These are phyloP conservation scores for Platerodrilus igneus DNA, from an alignment of 2,888 invertebrate genomes.

Conservation along the genomic window DNA sequence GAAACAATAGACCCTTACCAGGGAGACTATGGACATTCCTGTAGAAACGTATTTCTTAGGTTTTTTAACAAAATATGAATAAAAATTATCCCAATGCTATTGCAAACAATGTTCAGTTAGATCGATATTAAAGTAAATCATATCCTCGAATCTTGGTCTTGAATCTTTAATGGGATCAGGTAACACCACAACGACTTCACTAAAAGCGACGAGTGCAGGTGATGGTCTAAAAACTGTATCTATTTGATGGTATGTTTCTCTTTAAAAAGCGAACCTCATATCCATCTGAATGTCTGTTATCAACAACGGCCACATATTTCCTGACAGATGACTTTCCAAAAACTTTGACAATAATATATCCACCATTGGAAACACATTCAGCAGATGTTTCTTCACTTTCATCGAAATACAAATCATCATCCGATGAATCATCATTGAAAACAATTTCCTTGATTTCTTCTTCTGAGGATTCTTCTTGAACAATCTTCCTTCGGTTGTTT, in stretches of 20 bases:
- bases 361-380: background rate
- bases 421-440: conserved; percentile 1
- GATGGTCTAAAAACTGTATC: background rate
- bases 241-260: background rate
- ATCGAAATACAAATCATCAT: too few relatives aligned
- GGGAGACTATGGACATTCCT: too few relatives aligned
- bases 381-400: background rate
- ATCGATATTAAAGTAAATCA: background rate
- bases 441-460: too few relatives aligned
- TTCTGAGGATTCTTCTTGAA: too few relatives aligned
- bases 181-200: background rate
- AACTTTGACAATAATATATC: background rate
- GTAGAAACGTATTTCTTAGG: too few relatives aligned
- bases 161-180: background rate
- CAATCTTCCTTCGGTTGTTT: conserved; percentile 6
- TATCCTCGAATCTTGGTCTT: background rate
- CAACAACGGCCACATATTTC: background rate
- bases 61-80: too few relatives aligned
- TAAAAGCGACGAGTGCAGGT: background rate
- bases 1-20: too few relatives aligned
- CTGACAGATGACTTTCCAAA: background rate
- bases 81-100: background rate
- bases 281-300: too few relatives aligned
- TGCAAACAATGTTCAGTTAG: background rate
- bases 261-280: background rate